Conservation (phyloP, 2,797 vertebrate genomes). For the Tapera naevia region DNA sequence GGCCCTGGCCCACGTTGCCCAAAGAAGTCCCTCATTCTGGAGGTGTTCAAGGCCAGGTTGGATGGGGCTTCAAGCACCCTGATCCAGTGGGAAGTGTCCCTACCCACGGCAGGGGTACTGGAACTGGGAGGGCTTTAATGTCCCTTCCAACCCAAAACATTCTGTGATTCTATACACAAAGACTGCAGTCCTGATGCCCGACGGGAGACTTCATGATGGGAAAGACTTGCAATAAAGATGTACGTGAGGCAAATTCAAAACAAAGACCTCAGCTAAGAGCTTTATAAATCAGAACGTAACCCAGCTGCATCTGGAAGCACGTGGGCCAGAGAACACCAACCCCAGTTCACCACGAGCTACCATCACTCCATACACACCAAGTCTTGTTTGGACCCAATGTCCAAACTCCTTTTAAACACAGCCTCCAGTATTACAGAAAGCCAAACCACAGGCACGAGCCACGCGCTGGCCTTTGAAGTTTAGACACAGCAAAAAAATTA, state of each 20-base stretch:
- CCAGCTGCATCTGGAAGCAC: background rate
- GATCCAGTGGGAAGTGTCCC: no score
- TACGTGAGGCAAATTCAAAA: background rate
- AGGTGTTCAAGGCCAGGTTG: no score
- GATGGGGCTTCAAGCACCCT: no score
- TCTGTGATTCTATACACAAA: no score
- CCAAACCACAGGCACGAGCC: constrained; percentile 24
- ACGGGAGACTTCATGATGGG: accelerated
- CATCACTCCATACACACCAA: background rate
- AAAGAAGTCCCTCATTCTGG: no score
- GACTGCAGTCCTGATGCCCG: background rate
- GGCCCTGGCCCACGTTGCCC: no score
- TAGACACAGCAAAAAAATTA: background rate
- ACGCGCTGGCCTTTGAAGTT: background rate
- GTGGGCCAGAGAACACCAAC: background rate
- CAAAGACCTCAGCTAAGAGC: background rate
- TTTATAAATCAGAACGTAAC: background rate
- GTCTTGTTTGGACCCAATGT: background rate
- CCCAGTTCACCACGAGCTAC: background rate
- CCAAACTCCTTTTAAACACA: background rate
- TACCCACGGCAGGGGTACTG: no score
- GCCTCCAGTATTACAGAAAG: background rate
- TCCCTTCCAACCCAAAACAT: no score
- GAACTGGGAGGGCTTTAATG: no score
- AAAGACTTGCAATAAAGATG: background rate